Evolutionary conservation across 2,888 invertebrate species (phyloP), one percentile per base, ranked within the genome.

Genomic region (Caenorhabditis imperialis): DNA sequence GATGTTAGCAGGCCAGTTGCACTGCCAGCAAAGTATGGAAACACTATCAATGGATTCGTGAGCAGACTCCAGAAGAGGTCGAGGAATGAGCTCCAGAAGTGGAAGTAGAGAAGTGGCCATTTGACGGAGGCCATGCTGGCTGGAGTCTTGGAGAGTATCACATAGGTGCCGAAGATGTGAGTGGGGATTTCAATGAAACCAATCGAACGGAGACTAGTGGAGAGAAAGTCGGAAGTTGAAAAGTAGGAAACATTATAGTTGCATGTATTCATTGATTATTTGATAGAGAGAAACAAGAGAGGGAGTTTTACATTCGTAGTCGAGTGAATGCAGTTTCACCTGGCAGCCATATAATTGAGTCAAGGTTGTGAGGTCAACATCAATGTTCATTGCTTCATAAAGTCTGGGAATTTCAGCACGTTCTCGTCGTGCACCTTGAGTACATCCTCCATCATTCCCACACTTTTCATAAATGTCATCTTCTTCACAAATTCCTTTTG

Each of bases 11-110:
- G 5, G 0, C 65, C 65, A 6, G 50, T 3, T 0, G 55, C 54
- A 48, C 33, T 47, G 0, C 65, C 65, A 20, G 65, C 48, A n/a
- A 55, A 22, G 3, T 54, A 30, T 2, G 65, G 65, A 25, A 57
- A 42, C 1, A 65, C n/a, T 1, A 50, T 35, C 14, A 38, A 57
- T 0, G 65, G 65, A 35, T 30, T 50, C 0, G 50, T 50, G 33
- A 65, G 2, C 4, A 55, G 20, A 18, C 55, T 65, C 3, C 47
- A 33, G 7, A 27, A 22, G 18, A 65, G 3, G n/a, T 65, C 65
- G 23, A 65, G 50, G 4, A 50, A 25, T 8, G 42, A 33, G 30
- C 65, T 50, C 65, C 65, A 65, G 12, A 65, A 48, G 35, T 57
- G 55, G 1, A 55, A 3, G 14, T 65, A 57, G 18, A 65, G 57